phyloP scores from a whole-genome alignment of 2,888 invertebrate species.

The Dromius quadrimaculatus region DNA sequence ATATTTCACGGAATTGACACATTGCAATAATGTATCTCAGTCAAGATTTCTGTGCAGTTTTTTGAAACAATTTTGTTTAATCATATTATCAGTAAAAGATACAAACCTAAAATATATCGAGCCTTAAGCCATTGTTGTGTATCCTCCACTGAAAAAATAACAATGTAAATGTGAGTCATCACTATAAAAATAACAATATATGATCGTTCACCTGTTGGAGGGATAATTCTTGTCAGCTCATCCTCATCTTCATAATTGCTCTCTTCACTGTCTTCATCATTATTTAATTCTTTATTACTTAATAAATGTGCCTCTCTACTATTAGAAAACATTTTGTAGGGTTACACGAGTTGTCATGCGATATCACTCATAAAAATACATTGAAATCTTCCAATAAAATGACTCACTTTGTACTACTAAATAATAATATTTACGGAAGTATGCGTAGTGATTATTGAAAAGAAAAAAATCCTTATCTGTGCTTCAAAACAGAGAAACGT shows the following conservation, averaged over 20 bases:
- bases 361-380: not conserved
- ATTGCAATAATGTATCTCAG: not conserved
- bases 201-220: conserved; percentile 65
- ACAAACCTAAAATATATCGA: conserved; percentile 78
- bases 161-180: not conserved
- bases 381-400: not conserved
- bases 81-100: not conserved
- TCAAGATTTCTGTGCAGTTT: not conserved
- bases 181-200: not conserved
- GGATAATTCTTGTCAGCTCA: conserved; percentile 64
- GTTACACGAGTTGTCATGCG: conserved; percentile 6
- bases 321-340: conserved; percentile 23
- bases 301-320: conserved; percentile 13
- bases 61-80: not conserved
- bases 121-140: conserved; percentile 78
- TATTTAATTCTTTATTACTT: conserved; percentile 50
- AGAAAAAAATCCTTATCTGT: conserved; percentile 5
- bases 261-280: conserved; percentile 59
- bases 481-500: conserved; percentile 16
- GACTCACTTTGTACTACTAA: conserved; percentile 12
- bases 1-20: not conserved
- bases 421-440: conserved; percentile 34
- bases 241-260: conserved; percentile 61
- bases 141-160: conserved; percentile 67
- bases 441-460: conserved; percentile 2